Evolutionary conservation across 2,888 invertebrate species (phyloP), one percentile per base, ranked within the genome.

Genomic region (Tenthredo scrophulariae): DNA sequence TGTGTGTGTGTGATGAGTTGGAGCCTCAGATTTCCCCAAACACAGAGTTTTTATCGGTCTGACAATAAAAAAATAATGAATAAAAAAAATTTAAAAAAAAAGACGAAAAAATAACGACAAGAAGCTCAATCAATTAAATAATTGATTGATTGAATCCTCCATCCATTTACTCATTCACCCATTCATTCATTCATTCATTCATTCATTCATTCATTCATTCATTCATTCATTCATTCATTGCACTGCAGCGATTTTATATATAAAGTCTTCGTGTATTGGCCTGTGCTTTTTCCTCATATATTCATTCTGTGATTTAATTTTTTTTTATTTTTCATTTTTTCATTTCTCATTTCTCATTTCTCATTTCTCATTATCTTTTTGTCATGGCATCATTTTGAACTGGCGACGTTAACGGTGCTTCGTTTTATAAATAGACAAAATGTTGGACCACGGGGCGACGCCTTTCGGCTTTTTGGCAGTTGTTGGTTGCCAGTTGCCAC

Each of bases 391-490:
- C 13, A 43, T 74, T 43, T 43, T 40, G 22, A 43, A 74, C 50
- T 50, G 77, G 77, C 54, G 33, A 77, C 50, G 77, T 77, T 29
- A 50, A 43, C 22, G 43, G n/a, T 58, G 62, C 40, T 80, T 54
- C 33, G 58, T 15, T 62, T 22, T 80, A 80, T 80, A 80, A 80
- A 80, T 80, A 80, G 80, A 80, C 37, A 43, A 80, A 43, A 62
- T 80, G 29, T 80, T 80, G 80, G 80, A 80, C 77, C 46, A n/a
- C 58, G 40, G 40, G 58, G 40, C 62, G 37, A 80, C 40, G 62
- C 40, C 26, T 80, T 80, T 80, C 62, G 80, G 37, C 80, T 62
- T 80, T 58, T 80, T 80, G 80, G 80, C 58, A 58, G 80, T 62
- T 62, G 62, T 74, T 67, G 18, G 67, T 67, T 33, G 67, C 33